phyloP scores from a whole-genome alignment of 1,140 invertebrate species.

The Nymphalis io region DNA sequence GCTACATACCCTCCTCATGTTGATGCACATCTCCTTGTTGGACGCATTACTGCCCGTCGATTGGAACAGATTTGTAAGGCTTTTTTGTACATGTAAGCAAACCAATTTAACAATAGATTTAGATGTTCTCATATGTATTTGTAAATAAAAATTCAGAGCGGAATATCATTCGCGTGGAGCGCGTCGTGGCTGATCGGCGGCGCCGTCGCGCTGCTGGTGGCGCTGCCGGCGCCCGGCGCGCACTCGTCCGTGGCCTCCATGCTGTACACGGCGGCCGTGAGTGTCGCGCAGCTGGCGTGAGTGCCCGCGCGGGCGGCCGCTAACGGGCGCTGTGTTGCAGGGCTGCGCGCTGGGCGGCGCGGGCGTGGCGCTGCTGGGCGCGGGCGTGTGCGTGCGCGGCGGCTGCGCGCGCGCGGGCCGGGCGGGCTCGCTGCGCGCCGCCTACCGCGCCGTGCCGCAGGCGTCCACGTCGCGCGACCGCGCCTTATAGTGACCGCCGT shows the following conservation, averaged over 20 bases:
- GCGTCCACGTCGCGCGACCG: conserved; percentile 52
- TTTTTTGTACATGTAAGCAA: not conserved
- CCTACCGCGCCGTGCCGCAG: conserved; percentile 58
- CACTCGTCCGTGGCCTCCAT: conserved; percentile 43
- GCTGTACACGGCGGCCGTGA: conserved; percentile 48
- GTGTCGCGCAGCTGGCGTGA: conserved; percentile 9
- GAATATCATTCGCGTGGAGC: conserved; percentile 50
- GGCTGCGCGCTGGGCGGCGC: conserved; percentile 32
- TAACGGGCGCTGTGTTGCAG: conserved; percentile 12
- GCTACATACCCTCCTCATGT: conserved; percentile 89
- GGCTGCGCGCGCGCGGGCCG: conserved; percentile 31
- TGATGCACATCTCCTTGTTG: conserved; percentile 92
- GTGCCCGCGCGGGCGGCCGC: no score
- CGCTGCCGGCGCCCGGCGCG: conserved; percentile 49
- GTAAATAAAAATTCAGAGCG: conserved; percentile 35
- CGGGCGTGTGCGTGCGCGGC: conserved; percentile 32
- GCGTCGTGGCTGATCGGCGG: conserved; percentile 50
- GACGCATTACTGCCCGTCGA: conserved; percentile 91
- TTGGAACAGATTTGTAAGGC: conserved; percentile 88
- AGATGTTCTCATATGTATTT: not conserved
- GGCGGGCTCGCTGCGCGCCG: conserved; percentile 40
- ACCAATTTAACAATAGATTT: no score
- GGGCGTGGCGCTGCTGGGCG: conserved; percentile 39
- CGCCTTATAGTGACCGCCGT: conserved; percentile 62
- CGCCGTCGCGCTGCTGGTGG: conserved; percentile 51